A percentile compares a stretch with the other conserved stretches of the same genome.
phyloP scores from a whole-genome alignment of 1,140 invertebrate genomes.

The Monomorium pharaonis region DNA sequence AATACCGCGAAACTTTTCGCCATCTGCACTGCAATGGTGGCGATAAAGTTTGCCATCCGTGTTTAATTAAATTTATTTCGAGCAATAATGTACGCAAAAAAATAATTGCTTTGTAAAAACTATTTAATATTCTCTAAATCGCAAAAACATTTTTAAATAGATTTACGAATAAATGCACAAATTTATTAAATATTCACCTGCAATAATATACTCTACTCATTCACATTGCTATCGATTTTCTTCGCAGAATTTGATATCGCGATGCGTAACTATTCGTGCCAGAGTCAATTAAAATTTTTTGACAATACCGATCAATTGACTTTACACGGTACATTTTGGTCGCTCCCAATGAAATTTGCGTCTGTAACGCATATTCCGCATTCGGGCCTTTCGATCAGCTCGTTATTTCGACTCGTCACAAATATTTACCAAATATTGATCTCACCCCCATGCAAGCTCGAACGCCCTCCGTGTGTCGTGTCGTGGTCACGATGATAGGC shows the following conservation, averaged over 20 bases:
- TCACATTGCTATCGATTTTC: not conserved
- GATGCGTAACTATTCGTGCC: not conserved
- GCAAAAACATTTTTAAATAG: not conserved
- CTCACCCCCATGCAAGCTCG: constrained; percentile 7
- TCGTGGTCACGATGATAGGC: constrained; percentile 62
- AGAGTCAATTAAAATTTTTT: constrained; percentile 28
- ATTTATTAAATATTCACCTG: not conserved
- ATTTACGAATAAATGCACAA: not conserved
- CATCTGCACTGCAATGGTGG: not conserved
- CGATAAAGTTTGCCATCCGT: not conserved
- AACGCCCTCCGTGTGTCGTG: constrained; percentile 23
- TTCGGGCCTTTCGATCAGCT: constrained; percentile 38
- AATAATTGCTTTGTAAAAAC: not conserved
- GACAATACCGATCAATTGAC: not conserved
- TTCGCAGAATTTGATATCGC: not conserved
- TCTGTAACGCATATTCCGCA: constrained; percentile 61
- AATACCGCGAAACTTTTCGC: constrained; percentile 36
- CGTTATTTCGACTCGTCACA: constrained; percentile 73
- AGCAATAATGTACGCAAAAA: not conserved
- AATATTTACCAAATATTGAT: constrained; percentile 77
- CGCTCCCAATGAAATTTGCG: constrained; percentile 51
- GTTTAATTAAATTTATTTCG: constrained; percentile 44
- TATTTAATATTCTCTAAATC: not conserved
- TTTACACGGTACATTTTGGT: constrained; percentile 53
- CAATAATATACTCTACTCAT: not conserved